A percentile compares a stretch with the other conserved stretches of the same genome.
phyloP scores from a whole-genome alignment of 1,140 invertebrate genomes.

The Bombus picipes region DNA sequence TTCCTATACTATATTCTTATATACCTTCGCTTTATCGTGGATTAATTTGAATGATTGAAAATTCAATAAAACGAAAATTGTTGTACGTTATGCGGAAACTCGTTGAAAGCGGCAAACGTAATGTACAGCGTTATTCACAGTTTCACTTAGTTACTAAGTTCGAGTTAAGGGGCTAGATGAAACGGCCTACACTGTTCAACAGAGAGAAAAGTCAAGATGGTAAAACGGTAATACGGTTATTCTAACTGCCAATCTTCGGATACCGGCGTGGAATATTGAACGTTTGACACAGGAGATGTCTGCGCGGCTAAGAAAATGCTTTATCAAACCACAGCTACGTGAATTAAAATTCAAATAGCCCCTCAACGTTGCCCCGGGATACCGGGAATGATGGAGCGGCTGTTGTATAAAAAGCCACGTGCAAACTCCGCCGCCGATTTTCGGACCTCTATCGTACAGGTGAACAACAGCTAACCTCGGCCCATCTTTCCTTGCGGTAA shows the following conservation, averaged over 20 bases:
- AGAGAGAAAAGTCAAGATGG: conserved; percentile 23
- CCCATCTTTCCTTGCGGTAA: neutral
- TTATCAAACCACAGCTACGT: conserved; percentile 51
- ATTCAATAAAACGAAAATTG: no score
- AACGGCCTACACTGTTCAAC: neutral
- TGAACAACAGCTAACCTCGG: neutral
- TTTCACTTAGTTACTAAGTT: neutral
- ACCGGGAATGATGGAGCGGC: conserved; percentile 4
- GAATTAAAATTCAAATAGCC: no score
- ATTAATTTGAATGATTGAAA: neutral
- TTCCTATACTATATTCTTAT: neutral
- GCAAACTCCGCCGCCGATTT: conserved; percentile 4
- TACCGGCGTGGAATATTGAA: conserved; percentile 62
- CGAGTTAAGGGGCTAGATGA: no score
- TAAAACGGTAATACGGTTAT: conserved; percentile 60
- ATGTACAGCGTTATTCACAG: neutral
- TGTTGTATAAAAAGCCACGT: no score
- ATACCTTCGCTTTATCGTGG: neutral
- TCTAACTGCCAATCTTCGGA: conserved; percentile 64
- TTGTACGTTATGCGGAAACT: neutral
- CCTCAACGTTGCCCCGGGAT: no score
- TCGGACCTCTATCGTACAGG: conserved; percentile 20
- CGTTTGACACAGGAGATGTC: neutral
- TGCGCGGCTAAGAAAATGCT: conserved; percentile 58
- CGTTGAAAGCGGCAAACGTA: neutral